Base-by-base conservation (phyloP, 2,888 invertebrate genomes). In the Mamestra brassicae region DNA sequence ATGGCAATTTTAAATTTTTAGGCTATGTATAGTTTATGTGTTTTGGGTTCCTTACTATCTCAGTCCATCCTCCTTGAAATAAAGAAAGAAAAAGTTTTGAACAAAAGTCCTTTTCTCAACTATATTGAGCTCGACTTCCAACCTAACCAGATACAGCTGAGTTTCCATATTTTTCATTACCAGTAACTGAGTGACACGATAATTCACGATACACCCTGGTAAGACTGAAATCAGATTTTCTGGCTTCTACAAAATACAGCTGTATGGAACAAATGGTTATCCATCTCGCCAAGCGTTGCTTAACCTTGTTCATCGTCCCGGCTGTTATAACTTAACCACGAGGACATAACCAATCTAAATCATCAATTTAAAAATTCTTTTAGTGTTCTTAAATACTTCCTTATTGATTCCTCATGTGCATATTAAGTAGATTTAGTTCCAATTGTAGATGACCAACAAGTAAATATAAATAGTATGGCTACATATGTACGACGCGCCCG, bases 401-500 rank as follows among this genome's bases (percentile, higher is more conserved):
- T 68, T 13, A 50, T 42, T 50, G 38, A 71, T 67, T 42, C 11
- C 11, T 17, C 15, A 2, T 11, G 15, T 38, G 45, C 58, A 38
- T 50, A 52, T 1, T 67, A 52, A 52, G 4, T 75, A 60, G 4
- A 68, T n/a, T n/a, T 47, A 17, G 47, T 61, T 78, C 13, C 54
- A 71, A 62, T 71, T 15, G 26, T 38, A 70, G n/a, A 68, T 61
- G 54, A 52, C 26, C 13, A 71, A 36, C 57, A 34, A 72, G 65
- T 67, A 64, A 70, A 78, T 63, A 69, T 55, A 80, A 74, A 76
- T 74, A 73, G 63, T 71, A 65, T 76, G 47, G 70, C 47, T 71
- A 65, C 74, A 74, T 85, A 68, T 76, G 83, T 85, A 68, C 76
- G 83, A 73, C 78, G 71, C 68, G 65, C 76, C 74, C 61, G 70